These are phyloP conservation scores for Agrotis clavis DNA, from an alignment of 2,888 invertebrate genomes.

Conservation along the genomic window DNA sequence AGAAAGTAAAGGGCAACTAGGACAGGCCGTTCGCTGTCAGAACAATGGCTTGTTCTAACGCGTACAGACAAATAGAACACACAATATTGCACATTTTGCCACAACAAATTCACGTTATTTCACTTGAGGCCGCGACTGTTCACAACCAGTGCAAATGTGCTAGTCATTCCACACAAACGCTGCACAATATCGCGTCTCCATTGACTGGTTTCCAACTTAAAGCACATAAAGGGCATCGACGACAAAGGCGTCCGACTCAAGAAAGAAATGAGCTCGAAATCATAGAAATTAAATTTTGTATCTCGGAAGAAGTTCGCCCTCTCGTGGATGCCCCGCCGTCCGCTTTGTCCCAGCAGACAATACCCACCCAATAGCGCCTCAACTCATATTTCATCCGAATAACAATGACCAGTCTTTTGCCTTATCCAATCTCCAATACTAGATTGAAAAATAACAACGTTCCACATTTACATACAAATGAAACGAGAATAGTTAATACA, in stretches of 20 bases:
- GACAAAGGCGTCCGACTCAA: slow-evolving; percentile 78
- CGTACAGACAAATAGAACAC: slow-evolving; percentile 71
- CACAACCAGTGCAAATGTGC: slow-evolving; percentile 80
- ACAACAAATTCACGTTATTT: slow-evolving; percentile 80
- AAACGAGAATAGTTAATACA: slow-evolving; percentile 54
- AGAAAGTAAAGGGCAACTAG: slow-evolving; percentile 34
- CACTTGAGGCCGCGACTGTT: slow-evolving; percentile 65
- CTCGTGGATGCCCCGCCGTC: slow-evolving; percentile 69
- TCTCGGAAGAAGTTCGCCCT: slow-evolving; percentile 79
- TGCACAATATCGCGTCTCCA: slow-evolving; percentile 82
- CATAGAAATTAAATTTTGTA: slow-evolving; percentile 86
- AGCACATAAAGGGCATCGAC: slow-evolving; percentile 82
- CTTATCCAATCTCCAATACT: slow-evolving; percentile 81
- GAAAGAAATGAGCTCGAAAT: slow-evolving; percentile 81
- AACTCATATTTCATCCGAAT: slow-evolving; percentile 85
- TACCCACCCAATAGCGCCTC: slow-evolving; percentile 78
- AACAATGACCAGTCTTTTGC: slow-evolving; percentile 83
- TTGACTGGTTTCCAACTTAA: slow-evolving; percentile 81
- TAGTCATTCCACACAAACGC: slow-evolving; percentile 83
- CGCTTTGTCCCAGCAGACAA: slow-evolving; percentile 84
- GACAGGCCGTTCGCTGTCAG: slow-evolving; percentile 43
- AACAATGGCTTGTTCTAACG: slow-evolving; percentile 66
- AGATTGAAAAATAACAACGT: slow-evolving; percentile 75
- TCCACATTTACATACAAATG: slow-evolving; percentile 60
- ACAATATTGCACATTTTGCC: slow-evolving; percentile 78